Evolutionary conservation across 2,888 invertebrate genomes (phyloP), one percentile per base, ranked within the genome.

Genomic region (Fragum whitleyi): DNA sequence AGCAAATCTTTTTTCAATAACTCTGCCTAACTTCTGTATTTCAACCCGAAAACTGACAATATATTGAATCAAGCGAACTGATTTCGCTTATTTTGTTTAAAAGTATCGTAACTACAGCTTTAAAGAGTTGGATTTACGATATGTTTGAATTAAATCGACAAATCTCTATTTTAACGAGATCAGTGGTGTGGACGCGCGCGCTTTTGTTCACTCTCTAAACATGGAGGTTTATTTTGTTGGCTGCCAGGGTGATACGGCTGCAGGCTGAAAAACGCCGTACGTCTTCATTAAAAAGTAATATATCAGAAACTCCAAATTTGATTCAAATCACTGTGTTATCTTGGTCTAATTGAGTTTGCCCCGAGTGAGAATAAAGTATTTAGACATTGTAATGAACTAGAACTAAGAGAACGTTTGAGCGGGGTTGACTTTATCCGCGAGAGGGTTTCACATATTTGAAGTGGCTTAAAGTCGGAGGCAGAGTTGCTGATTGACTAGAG

Each of bases 331-430:
- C 77, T 72, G 68, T 74, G 81, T 85, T 85, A 85, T 85, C 84
- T 85, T 77, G 68, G 77, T 77, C 79, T 81, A 85, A 85, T 85
- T 81, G 81, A 79, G 84, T 81, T 83, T 83, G 59, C 70, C 36
- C 71, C 61, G 70, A 76, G 65, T 77, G 65, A 53, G 73, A 85
- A 85, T 85, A 76, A 79, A 85, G 84, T 77, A 85, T 81, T 79
- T 79, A 79, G 70, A 74, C 79, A 77, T 84, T 84, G 78, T 84
- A 77, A 84, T 84, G 84, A 84, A 84, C 78, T 84, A 76, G 74
- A 69, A 74, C 74, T 62, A 61, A 74, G 67, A 29, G 74, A 81
- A 67, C 76, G 75, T 72, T 77, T 68, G 59, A 77, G 72, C 69
- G 68, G 75, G 77, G 78, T 72, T 69, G 80, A 77, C 77, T 68